Conservation (phyloP, 2,113 vertebrate genomes). For the Gavia stellata region DNA sequence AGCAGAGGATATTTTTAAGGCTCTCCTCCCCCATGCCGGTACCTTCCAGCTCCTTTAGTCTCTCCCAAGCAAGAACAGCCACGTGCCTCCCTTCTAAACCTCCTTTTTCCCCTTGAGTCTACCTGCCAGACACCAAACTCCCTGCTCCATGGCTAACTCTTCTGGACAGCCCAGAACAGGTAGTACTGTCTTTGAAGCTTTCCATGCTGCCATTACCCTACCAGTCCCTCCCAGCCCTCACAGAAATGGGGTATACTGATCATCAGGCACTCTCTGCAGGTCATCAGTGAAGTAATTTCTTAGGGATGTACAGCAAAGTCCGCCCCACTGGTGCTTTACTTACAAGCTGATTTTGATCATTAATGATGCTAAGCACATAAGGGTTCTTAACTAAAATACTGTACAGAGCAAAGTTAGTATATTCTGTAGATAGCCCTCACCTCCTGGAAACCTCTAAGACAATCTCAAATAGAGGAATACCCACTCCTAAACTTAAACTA, state of each 20-base stretch:
- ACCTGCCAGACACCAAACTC: neutral
- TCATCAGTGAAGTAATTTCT: neutral
- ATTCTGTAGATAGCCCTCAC: neutral
- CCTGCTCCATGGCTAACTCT: neutral
- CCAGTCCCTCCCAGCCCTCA: neutral
- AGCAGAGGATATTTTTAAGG: neutral
- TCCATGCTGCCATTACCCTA: neutral
- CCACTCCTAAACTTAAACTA: neutral
- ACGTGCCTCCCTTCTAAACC: fast-evolving
- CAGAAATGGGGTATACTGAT: neutral
- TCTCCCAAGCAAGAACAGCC: neutral
- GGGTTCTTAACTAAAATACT: neutral
- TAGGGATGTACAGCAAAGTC: neutral
- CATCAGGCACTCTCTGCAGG: neutral
- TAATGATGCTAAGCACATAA: neutral
- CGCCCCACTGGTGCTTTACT: neutral
- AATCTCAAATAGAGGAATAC: neutral
- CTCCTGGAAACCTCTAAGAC: neutral
- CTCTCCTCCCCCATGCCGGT: neutral
- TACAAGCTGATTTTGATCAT: neutral
- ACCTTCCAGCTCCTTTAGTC: neutral
- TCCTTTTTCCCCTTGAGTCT: neutral
- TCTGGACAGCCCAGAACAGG: neutral
- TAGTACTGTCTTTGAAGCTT: neutral
- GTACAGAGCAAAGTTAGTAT: neutral